Percentiles rank a stretch among this genome's conserved stretches.
These are phyloP conservation scores for Hiodon alosoides DNA, from an alignment of 2,113 vertebrate genomes.

Conservation along the genomic window DNA sequence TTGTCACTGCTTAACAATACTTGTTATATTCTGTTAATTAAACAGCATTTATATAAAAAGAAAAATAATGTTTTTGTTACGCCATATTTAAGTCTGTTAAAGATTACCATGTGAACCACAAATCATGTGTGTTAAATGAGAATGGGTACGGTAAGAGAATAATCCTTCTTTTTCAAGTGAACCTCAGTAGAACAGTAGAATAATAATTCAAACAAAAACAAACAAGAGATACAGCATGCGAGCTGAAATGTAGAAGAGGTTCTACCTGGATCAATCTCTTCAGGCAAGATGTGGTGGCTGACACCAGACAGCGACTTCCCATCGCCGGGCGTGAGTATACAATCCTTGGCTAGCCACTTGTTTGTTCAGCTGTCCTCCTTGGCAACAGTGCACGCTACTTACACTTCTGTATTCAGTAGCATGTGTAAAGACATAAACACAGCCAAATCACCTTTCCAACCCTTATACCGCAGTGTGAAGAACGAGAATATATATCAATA, in stretches of 20 bases:
- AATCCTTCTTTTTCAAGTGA: not conserved
- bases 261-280: constrained; percentile 4
- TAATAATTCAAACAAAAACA: not conserved
- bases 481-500: too few species aligned
- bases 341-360: constrained; percentile 61
- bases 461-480: too few species aligned
- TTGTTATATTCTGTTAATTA: too few species aligned
- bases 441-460: too few species aligned
- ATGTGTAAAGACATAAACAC: too few species aligned
- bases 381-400: constrained; percentile 83
- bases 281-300: not conserved
- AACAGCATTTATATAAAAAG: too few species aligned
- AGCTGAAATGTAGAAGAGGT: not conserved
- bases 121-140: not conserved
- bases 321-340: not conserved
- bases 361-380: constrained; percentile 64
- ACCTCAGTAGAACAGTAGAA: constrained; percentile 2
- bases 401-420: constrained; percentile 22
- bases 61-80: too few species aligned
- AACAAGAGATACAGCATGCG: too few species aligned
- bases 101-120: not conserved
- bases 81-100: not conserved
- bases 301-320: too few species aligned
- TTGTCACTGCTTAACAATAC: too few species aligned
- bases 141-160: not conserved